Percentiles rank a stretch among this genome's conserved stretches.
Evolutionary conservation across 2,113 vertebrate species (phyloP).

Genomic region (Proterorhinus semilunaris): DNA sequence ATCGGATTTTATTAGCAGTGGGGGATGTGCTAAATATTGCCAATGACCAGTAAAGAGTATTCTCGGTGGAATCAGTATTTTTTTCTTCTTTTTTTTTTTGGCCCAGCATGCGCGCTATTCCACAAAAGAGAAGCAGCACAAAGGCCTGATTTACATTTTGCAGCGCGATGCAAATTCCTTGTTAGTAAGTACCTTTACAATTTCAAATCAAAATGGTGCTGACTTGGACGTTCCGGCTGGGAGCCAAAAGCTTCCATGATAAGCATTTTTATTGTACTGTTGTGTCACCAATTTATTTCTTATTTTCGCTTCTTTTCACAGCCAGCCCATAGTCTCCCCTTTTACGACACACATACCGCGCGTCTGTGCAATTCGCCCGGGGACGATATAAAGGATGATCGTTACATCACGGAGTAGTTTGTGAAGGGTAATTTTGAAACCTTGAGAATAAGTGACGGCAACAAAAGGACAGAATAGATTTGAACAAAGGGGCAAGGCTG

Average conservation of each 20-base stretch:
- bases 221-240: conserved; percentile 50
- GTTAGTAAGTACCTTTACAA: conserved; percentile 63
- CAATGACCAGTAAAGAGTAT: conserved; percentile 16
- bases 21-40: conserved; percentile 22
- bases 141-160: conserved; percentile 68
- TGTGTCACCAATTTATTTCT: conserved; percentile 48
- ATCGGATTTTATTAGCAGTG: conserved; percentile 15
- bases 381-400: background rate
- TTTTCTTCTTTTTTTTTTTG: conserved; percentile 15
- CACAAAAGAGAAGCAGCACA: conserved; percentile 40
- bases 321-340: conserved; percentile 8
- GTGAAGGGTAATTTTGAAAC: conserved; percentile 2
- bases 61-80: conserved; percentile 25
- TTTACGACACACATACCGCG: conserved; percentile 15
- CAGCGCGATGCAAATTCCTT: conserved; percentile 56
- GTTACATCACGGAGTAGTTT: conserved; percentile 2
- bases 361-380: background rate
- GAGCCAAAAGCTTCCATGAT: conserved; percentile 54
- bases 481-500: background rate
- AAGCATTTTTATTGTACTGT: conserved; percentile 56
- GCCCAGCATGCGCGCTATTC: conserved; percentile 15
- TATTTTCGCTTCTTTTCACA: conserved; percentile 12
- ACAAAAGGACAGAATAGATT: background rate
- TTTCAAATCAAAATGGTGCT: conserved; percentile 66
- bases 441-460: background rate